Percentiles rank a stretch among this genome's conserved stretches.
phyloP scores from a whole-genome alignment of 2,113 vertebrate genomes.

The Xiphorhynchus elegans region DNA sequence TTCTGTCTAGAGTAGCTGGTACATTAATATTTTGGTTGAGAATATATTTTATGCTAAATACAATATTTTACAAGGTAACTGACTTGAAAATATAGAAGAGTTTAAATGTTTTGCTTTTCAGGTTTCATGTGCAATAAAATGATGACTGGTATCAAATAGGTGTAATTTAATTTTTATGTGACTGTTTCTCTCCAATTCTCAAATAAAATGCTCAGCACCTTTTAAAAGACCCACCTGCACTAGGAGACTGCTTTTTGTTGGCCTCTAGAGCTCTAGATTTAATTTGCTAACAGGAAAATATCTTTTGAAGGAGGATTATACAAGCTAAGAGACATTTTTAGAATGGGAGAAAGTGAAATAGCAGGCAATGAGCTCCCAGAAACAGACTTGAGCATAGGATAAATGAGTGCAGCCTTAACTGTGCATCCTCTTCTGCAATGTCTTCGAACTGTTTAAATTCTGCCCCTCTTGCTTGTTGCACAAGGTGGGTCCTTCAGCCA shows the following conservation, averaged over 20 bases:
- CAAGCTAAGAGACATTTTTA: conserved; percentile 26
- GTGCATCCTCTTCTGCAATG: background rate
- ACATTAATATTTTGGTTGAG: conserved; percentile 18
- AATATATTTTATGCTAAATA: conserved; percentile 33
- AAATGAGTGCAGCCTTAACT: background rate
- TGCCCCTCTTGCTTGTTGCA: background rate
- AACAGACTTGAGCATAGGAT: background rate
- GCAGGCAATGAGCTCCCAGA: background rate
- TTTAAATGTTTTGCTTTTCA: conserved; percentile 33
- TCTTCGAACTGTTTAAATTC: background rate
- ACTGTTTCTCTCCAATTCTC: conserved; percentile 42
- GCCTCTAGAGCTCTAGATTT: conserved; percentile 37
- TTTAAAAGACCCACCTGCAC: conserved; percentile 49
- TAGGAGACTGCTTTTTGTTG: conserved; percentile 29
- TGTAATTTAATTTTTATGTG: conserved; percentile 55
- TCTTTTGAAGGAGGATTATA: conserved; percentile 21
- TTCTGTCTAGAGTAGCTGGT: background rate
- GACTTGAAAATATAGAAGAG: background rate
- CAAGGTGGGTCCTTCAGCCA: background rate
- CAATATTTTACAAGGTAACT: background rate
- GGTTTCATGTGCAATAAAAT: conserved; percentile 47
- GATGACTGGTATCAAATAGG: conserved; percentile 49
- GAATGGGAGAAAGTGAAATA: background rate
- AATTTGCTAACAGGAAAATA: conserved; percentile 53
- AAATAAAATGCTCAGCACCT: conserved; percentile 56